Conservation (phyloP, 2,888 invertebrate genomes). For the Amphipyra tragopoginis region DNA sequence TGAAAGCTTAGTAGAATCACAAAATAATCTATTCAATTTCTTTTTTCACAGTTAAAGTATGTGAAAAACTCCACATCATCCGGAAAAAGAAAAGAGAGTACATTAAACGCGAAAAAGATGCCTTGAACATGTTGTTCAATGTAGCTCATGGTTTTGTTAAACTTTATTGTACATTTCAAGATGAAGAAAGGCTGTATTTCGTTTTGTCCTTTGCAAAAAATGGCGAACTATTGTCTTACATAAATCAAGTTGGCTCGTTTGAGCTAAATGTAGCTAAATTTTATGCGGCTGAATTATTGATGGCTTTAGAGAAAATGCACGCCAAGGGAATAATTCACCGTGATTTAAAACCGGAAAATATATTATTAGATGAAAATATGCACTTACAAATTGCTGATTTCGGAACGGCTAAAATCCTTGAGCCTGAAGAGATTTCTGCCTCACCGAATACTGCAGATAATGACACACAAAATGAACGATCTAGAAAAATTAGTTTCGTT, state of each 20-base stretch:
- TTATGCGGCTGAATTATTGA: constrained; percentile 97
- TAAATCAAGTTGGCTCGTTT: constrained; percentile 97
- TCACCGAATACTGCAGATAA: constrained; percentile 70
- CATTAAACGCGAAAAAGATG: constrained; percentile 98
- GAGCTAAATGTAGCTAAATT: constrained; percentile 96
- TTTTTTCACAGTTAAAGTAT: constrained; percentile 96
- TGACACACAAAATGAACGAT: constrained; percentile 82
- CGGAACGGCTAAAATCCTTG: constrained; percentile 97
- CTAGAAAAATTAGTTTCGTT: constrained; percentile 96
- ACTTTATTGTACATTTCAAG: constrained; percentile 99
- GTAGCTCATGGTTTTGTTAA: constrained; percentile 97
- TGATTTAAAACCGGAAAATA: constrained; percentile 99
- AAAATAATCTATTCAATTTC: constrained; percentile 26
- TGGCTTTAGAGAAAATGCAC: constrained; percentile 97
- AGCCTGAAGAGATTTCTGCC: constrained; percentile 75
- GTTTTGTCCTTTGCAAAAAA: constrained; percentile 98
- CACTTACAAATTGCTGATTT: constrained; percentile 99
- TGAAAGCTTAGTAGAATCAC: background rate
- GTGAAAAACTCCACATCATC: constrained; percentile 98
- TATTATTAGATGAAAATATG: constrained; percentile 98
- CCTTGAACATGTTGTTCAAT: constrained; percentile 95
- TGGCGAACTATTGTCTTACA: constrained; percentile 97
- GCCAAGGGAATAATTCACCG: constrained; percentile 97
- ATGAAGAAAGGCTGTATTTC: constrained; percentile 97
- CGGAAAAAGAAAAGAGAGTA: constrained; percentile 98